Base-by-base conservation (phyloP, 2,888 invertebrate species). In the Metopia argyrocephala region DNA sequence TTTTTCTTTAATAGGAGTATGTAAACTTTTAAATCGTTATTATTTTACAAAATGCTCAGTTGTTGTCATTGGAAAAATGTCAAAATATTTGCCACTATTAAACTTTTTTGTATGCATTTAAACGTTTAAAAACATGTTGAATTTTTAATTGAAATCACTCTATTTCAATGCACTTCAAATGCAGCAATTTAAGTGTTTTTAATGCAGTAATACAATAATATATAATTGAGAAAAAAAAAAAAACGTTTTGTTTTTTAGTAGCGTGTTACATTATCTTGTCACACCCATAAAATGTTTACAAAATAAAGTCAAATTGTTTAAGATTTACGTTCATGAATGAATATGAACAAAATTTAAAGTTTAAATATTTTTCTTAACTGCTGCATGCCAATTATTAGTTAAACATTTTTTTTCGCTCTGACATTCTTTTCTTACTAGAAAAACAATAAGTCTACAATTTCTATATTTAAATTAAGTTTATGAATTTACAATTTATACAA, bases 51-150 rank as follows among this genome's bases (percentile, higher is more conserved):
- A n/a, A n/a, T n/a, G n/a, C n/a, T n/a, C n/a, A n/a, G n/a, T 59
- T 15, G 54, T 31, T 62, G 69, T 70, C 76, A 75, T 71, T 75
- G 70, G 75, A 76, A 79, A 66, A 62, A 56, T 70, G 79, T 71
- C 75, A 66, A 56, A 79, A 79, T 79, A 71, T 54, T 76, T 76
- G 79, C 79, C 79, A 76, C 79, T 31, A 70, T 79, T 79, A 73
- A 57, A 61, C 28, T 52, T 50, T 45, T 62, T 64, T 38, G 20
- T 25, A 2, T 50, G 38, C 45, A 45, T 45, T 20, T 20, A 20
- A 9, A 23, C n/a, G 20, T 54, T 20, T 18, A 57, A 59, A 66
- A 62, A 50, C 62, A 62, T 57, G 61, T 78, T 73, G 25, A 46
- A 73, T 73, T 61, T 73, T 73, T 73, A 73, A 65, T 65, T 59